Percentiles rank a stretch among this genome's conserved stretches.
phyloP scores from a whole-genome alignment of 2,797 vertebrate genomes.

The Psittacula derbiana region DNA sequence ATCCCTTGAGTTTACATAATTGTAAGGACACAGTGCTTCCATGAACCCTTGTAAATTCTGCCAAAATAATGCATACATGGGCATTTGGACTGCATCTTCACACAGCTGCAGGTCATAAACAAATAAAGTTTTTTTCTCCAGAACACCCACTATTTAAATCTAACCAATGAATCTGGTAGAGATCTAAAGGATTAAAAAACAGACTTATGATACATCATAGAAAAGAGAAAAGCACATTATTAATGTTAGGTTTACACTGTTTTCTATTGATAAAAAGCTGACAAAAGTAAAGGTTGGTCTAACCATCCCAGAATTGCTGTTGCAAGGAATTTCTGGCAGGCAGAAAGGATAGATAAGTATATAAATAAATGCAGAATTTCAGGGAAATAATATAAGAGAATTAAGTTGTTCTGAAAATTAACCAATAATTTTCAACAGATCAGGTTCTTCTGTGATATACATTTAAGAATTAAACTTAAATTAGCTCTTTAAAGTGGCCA shows the following conservation, averaged over 20 bases:
- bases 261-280: neutral
- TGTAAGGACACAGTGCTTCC: neutral
- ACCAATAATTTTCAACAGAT: slow-evolving; percentile 44
- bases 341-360: neutral
- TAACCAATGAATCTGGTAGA: slow-evolving; percentile 15
- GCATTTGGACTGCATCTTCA: neutral
- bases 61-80: neutral
- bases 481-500: slow-evolving; percentile 75
- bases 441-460: slow-evolving; percentile 69
- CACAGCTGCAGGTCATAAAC: slow-evolving; percentile 48
- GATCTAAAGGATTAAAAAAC: slow-evolving; percentile 37
- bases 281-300: neutral
- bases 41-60: neutral
- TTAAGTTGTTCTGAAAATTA: slow-evolving; percentile 56
- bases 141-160: slow-evolving; percentile 10
- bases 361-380: neutral
- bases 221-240: neutral
- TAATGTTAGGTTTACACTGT: neutral
- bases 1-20: neutral
- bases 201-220: neutral
- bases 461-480: slow-evolving; percentile 79
- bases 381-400: slow-evolving; percentile 16
- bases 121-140: neutral
- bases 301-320: neutral
- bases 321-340: neutral